Base-by-base conservation (phyloP, 2,113 vertebrate genomes). In the Lampris incognitus region DNA sequence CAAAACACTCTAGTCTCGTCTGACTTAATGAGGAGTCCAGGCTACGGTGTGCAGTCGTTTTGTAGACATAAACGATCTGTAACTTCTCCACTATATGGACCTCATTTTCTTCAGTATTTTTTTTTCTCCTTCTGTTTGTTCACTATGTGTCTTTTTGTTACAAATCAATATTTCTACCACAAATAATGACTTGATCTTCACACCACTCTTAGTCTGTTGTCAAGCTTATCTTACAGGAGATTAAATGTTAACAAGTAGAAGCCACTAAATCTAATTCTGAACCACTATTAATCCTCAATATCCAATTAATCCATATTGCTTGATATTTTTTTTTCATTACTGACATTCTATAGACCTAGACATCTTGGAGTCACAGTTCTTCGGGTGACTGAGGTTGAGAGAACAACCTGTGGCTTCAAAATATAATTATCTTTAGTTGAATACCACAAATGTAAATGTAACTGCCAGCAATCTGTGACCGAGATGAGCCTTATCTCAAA, bases 41-140 rank as follows among this genome's bases (percentile, higher is more conserved):
- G 77, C 65, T 85, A 75, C 66, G 57, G 36, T 81, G 88, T 92
- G 88, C 81, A 85, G 89, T 86, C 63, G 75, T 85, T 91, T 87
- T 84, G 41, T 42, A 75, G 70, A 86, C 44, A 5, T 52, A 44
- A 71, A 70, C 11, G 54, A 41, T 84, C 64, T 84, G 81, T 86
- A 74, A 86, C 78, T 79, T 91, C 57, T 73, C 37, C 37, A 46
- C 54, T 11, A 83, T 76, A 52, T 58, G 78, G 85, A 89, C 72
- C 77, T 82, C 74, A 76, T 74, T 79, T 74, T 86, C 39, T 85
- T 89, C 86, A 88, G 82, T 79, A 82, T 81, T 79, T 78, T 86
- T 87, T 89, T 24, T 24, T 24, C 24, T 24, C 24, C 24, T 24
- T 24, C 24, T 24, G 75, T 84, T 84, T 8, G 73, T 85, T 89